Conservation (phyloP, 2,888 invertebrate genomes). For the Cephus runcator region DNA sequence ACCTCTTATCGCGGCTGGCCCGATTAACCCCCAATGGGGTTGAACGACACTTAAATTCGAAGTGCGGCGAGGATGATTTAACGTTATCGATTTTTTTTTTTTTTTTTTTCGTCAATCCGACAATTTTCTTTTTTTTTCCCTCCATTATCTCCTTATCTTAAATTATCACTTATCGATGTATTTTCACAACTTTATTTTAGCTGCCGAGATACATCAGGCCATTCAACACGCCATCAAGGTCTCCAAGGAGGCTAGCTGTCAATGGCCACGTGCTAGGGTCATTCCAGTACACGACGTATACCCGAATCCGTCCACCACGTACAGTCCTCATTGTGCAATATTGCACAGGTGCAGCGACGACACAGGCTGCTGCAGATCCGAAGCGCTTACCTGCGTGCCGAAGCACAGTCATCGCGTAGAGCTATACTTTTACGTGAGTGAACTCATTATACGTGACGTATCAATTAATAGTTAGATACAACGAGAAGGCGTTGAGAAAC, state of each 20-base stretch:
- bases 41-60: neutral
- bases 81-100: neutral
- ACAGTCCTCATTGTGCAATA: constrained; percentile 86
- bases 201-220: constrained; percentile 53
- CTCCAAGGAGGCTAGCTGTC: constrained; percentile 71
- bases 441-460: neutral
- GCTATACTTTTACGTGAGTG: constrained; percentile 85
- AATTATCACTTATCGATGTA: neutral
- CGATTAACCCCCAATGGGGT: constrained; percentile 2
- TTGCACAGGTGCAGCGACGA: constrained; percentile 89
- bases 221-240: constrained; percentile 65
- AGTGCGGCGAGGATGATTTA: neutral
- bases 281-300: constrained; percentile 79
- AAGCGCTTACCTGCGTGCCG: constrained; percentile 80
- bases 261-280: constrained; percentile 79
- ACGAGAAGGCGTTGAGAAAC: neutral
- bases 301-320: constrained; percentile 77
- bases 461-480: neutral
- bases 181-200: constrained; percentile 32
- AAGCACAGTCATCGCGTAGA: constrained; percentile 78
- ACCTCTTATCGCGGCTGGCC: neutral
- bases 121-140: no score
- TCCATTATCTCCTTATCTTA: accelerated
- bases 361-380: constrained; percentile 85
- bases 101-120: neutral